A percentile compares a stretch with the other conserved stretches of the same genome.
Conservation (phyloP, 2,797 vertebrate genomes). For the Lagodon rhomboides region DNA sequence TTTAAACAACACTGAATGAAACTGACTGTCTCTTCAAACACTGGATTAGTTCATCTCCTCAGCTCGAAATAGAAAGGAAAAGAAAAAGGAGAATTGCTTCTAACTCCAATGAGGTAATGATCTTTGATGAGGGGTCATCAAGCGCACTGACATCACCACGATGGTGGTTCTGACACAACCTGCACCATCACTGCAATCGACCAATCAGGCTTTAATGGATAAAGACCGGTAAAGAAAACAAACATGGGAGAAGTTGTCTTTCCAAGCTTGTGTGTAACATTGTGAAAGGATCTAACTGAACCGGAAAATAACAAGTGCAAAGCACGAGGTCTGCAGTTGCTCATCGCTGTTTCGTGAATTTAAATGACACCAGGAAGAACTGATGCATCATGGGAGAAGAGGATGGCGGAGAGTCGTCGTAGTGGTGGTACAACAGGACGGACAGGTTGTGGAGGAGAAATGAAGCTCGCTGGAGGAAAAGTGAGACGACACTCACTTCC, state of each 20-base stretch:
- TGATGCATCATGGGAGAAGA: slow-evolving; percentile 50
- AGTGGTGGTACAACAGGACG: slow-evolving; percentile 20
- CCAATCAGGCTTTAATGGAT: no score
- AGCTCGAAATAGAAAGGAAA: background rate
- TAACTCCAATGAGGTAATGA: background rate
- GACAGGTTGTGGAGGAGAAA: slow-evolving; percentile 25
- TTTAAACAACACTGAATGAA: background rate
- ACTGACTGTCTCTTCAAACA: no score
- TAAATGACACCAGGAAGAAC: background rate
- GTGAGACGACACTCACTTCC: slow-evolving; percentile 58
- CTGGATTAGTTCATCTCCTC: background rate
- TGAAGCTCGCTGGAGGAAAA: slow-evolving; percentile 40
- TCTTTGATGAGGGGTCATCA: background rate
- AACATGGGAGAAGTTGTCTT: no score
- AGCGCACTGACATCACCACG: no score
- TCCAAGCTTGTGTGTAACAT: no score
- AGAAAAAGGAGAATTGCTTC: background rate
- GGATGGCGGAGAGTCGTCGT: slow-evolving; percentile 6
- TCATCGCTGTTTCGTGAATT: no score
- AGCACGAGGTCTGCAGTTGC: no score
- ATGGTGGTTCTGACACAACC: no score
- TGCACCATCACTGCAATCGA: no score
- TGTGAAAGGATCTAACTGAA: no score
- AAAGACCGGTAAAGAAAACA: no score
- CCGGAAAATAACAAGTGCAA: no score